Conservation (phyloP, 2,888 invertebrate genomes). For the Norana najaformis region DNA sequence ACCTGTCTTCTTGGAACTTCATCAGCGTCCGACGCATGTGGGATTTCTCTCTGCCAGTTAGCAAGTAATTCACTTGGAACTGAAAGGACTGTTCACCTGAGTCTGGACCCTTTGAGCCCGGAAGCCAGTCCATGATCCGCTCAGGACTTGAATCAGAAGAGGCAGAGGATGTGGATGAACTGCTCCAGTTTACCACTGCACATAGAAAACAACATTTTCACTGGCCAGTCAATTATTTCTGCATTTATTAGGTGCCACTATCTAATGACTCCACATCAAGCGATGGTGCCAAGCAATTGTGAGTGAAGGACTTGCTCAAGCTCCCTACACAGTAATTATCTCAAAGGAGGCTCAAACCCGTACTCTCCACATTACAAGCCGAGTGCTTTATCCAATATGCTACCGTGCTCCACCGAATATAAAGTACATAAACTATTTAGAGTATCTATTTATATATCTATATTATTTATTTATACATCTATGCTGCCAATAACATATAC, state of each 20-base stretch:
- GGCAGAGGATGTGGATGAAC: not conserved
- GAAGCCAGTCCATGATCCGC: conserved; percentile 48
- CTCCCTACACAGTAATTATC: too few relatives aligned
- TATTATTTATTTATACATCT: too few relatives aligned
- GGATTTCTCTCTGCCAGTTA: conserved; percentile 54
- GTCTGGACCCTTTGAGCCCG: conserved; percentile 43
- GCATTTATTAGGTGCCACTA: too few relatives aligned
- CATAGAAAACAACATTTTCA: not conserved
- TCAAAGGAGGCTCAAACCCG: too few relatives aligned
- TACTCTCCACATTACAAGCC: too few relatives aligned
- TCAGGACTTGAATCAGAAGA: conserved; percentile 50
- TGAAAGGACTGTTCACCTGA: conserved; percentile 50
- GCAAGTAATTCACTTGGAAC: conserved; percentile 52
- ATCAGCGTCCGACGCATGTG: conserved; percentile 51
- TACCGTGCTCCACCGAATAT: too few relatives aligned
- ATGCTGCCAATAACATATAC: too few relatives aligned
- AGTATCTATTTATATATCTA: not conserved
- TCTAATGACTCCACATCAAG: too few relatives aligned
- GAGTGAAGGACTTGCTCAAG: too few relatives aligned
- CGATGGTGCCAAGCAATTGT: too few relatives aligned
- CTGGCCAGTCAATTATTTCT: not conserved
- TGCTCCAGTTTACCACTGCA: not conserved
- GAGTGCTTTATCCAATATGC: too few relatives aligned
- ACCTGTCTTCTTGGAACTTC: conserved; percentile 54
- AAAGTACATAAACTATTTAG: not conserved